Evolutionary conservation across 2,797 vertebrate species (phyloP).

Genomic region (Aplochiton taeniatus): DNA sequence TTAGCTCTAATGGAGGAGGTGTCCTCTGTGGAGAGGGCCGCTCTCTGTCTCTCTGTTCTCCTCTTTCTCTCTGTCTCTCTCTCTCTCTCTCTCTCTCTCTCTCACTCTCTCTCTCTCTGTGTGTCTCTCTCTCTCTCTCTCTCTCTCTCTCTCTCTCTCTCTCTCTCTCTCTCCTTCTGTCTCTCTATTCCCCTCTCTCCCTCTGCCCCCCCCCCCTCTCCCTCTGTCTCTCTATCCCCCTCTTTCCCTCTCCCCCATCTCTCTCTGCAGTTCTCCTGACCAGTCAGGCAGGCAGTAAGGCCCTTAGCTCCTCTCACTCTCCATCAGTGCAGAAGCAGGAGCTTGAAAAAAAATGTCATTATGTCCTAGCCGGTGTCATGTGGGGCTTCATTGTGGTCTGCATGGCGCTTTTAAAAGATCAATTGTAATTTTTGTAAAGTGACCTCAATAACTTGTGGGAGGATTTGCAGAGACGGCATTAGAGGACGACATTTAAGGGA

Average conservation of each 20-base stretch:
- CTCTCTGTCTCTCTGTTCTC: conserved; percentile 9
- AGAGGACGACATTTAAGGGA: conserved; percentile 52
- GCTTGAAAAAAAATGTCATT: conserved; percentile 46
- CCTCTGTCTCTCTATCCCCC: no score
- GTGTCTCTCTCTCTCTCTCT: neutral
- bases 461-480: conserved; percentile 30
- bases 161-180: neutral
- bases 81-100: neutral
- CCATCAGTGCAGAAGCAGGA: conserved; percentile 46
- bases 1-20: conserved; percentile 68
- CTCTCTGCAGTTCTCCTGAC: no score
- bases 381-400: conserved; percentile 11
- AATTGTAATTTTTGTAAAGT: conserved; percentile 63
- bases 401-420: conserved; percentile 57
- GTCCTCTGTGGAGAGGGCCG: neutral
- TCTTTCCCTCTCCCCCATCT: conserved; percentile 43
- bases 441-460: conserved; percentile 45
- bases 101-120: neutral
- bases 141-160: neutral
- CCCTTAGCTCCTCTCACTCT: conserved; percentile 33
- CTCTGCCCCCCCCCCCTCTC: neutral
- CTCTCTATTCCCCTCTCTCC: neutral
- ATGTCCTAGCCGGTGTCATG: conserved; percentile 32
- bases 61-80: neutral
- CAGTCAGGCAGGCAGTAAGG: no score